Conservation (phyloP, 35 echinoderm and acorn worm species). For the Heliocidaris tuberculata region DNA sequence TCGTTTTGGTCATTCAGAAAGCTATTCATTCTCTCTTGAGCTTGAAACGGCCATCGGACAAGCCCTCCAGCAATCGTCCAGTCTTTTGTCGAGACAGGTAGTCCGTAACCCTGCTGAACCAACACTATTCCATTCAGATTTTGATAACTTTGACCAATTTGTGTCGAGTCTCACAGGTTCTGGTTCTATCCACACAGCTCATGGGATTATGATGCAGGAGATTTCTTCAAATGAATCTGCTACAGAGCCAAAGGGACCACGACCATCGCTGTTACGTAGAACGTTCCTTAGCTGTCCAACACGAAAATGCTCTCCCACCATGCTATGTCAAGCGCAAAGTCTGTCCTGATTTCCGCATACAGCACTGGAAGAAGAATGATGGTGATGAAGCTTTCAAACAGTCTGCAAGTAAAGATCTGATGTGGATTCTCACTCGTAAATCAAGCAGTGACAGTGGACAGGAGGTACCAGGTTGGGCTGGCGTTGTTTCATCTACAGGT, state of each 20-base stretch:
- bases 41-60: slow-evolving; percentile 65
- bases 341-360: neutral
- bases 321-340: slow-evolving; percentile 13
- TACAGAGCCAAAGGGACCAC: neutral
- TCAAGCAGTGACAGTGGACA: slow-evolving; percentile 1
- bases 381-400: neutral
- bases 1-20: slow-evolving; percentile 61
- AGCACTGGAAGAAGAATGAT: neutral
- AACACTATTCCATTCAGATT: slow-evolving; percentile 69
- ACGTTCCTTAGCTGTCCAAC: neutral
- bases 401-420: neutral
- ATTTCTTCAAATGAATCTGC: neutral
- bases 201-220: slow-evolving; percentile 80
- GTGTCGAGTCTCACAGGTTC: slow-evolving; percentile 8
- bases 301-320: slow-evolving; percentile 7
- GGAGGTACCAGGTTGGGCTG: slow-evolving; percentile 63
- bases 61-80: slow-evolving; percentile 55
- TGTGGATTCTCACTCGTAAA: neutral
- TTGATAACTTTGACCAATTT: slow-evolving; percentile 69
- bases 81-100: slow-evolving; percentile 54
- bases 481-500: slow-evolving; percentile 72
- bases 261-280: neutral
- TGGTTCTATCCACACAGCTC: slow-evolving; percentile 58
- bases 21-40: slow-evolving; percentile 63
- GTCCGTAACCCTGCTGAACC: slow-evolving; percentile 48